Conservation (phyloP, 1,140 invertebrate genomes). For the Cotesia vestalis region DNA sequence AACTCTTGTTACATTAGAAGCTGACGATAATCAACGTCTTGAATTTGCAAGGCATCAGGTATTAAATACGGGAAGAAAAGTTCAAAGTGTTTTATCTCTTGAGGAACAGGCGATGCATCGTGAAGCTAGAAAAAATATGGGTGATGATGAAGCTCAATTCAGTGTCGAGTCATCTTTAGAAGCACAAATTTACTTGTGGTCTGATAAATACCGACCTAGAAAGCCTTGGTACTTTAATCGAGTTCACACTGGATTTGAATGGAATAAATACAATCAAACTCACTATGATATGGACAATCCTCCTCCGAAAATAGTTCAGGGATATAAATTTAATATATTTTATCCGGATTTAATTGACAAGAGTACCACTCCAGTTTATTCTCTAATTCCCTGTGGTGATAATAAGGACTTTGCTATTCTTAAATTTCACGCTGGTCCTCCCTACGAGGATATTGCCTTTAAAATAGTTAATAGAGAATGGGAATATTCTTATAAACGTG, state of each 20-base stretch:
- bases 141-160: constrained; percentile 89
- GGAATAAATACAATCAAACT: constrained; percentile 99
- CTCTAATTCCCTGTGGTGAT: constrained; percentile 88
- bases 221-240: constrained; percentile 99
- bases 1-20: constrained; percentile 80
- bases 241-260: constrained; percentile 96
- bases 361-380: constrained; percentile 92
- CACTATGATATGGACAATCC: constrained; percentile 99
- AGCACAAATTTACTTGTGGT: constrained; percentile 92
- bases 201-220: constrained; percentile 96
- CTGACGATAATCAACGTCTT: constrained; percentile 81
- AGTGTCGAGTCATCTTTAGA: constrained; percentile 89
- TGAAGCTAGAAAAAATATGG: constrained; percentile 90
- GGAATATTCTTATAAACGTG: constrained; percentile 98
- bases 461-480: constrained; percentile 99
- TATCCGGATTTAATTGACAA: constrained; percentile 99
- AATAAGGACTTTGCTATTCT: constrained; percentile 96
- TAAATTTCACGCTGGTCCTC: constrained; percentile 95
- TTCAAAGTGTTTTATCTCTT: constrained; percentile 67
- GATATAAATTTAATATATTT: constrained; percentile 99
- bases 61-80: constrained; percentile 67
- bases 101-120: constrained; percentile 74
- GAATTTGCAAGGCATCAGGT: constrained; percentile 77
- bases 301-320: constrained; percentile 99
- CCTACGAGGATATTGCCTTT: constrained; percentile 99